These are phyloP conservation scores for Melangyna quadrimaculata DNA, from an alignment of 2,888 invertebrate species.

Conservation along the genomic window DNA sequence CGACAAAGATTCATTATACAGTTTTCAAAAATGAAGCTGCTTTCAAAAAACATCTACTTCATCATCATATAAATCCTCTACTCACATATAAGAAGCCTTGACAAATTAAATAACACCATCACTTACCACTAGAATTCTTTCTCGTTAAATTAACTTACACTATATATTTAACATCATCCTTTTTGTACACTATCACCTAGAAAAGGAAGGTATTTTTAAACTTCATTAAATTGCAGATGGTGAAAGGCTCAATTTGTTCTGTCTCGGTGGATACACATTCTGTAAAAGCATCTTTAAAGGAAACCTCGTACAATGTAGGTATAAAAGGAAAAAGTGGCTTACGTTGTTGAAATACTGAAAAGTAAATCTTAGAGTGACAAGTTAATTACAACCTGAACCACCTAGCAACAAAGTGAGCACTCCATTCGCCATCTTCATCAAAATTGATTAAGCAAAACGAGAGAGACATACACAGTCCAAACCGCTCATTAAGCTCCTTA, in stretches of 20 bases:
- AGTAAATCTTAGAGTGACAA: conserved; percentile 23
- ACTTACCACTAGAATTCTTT: neutral
- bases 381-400: conserved; percentile 27
- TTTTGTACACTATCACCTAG: neutral
- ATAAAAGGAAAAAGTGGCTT: neutral
- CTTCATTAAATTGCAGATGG: neutral
- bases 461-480: conserved; percentile 1
- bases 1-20: neutral
- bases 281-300: neutral
- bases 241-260: neutral
- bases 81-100: neutral
- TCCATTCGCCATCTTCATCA: neutral
- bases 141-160: neutral
- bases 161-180: neutral
- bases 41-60: neutral
- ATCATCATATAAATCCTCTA: neutral
- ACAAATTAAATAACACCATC: neutral
- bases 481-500: conserved; percentile 10
- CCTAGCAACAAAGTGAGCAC: neutral
- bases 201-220: neutral
- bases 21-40: neutral
- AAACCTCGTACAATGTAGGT: neutral
- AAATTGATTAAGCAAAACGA: neutral
- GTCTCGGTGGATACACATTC: neutral
- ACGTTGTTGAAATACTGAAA: conserved; percentile 4